These are phyloP conservation scores for Phytoseiulus persimilis DNA, from an alignment of 2,888 invertebrate species.

Conservation along the genomic window DNA sequence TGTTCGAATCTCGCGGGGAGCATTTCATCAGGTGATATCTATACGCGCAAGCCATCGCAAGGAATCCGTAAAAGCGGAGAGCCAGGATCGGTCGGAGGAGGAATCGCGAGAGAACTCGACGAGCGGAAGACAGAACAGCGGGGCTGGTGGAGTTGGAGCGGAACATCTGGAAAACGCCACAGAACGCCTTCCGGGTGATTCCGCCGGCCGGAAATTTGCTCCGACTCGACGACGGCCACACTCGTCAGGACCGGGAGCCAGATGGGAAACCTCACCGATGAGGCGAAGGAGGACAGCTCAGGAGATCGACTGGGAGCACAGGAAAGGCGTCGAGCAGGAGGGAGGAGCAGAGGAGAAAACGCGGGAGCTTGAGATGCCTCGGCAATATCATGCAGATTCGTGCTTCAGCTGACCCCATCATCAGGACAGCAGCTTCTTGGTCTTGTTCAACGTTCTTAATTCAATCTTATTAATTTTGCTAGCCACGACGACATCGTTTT, in stretches of 20 bases:
- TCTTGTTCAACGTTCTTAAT: conserved; percentile 5
- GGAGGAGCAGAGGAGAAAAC: background rate
- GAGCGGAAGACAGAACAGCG: no score
- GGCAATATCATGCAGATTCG: background rate
- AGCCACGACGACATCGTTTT: background rate
- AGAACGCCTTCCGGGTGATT: no score
- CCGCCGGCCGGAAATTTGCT: no score
- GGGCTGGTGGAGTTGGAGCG: no score
- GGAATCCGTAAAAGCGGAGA: background rate
- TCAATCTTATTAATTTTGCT: background rate
- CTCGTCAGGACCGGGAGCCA: background rate
- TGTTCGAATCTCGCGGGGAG: background rate
- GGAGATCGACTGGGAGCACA: background rate
- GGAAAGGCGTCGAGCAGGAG: background rate
- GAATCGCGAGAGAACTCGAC: background rate
- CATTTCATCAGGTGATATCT: background rate
- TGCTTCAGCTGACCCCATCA: background rate
- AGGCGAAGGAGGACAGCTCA: background rate
- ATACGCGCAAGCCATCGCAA: background rate
- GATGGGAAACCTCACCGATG: background rate
- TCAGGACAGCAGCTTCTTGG: background rate
- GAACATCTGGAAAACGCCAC: no score
- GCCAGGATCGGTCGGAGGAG: background rate
- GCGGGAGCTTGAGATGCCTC: background rate
- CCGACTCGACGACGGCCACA: background rate